Percentiles rank a stretch among this genome's conserved stretches.
Evolutionary conservation across 2,888 invertebrate species (phyloP).

Genomic region (Parthenolecanium corni): DNA sequence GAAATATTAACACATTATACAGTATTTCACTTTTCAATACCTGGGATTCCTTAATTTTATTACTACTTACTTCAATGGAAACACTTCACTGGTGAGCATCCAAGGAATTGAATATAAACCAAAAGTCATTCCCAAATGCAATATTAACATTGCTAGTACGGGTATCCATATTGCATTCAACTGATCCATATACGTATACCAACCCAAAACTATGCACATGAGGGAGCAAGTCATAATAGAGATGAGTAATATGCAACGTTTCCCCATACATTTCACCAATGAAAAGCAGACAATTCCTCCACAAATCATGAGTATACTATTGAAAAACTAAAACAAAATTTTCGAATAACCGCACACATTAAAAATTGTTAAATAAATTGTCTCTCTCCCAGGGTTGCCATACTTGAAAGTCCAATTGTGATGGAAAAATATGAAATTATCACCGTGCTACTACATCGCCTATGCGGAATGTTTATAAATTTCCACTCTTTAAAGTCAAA

Average conservation of each 20-base stretch:
- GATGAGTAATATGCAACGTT: conserved; percentile 41
- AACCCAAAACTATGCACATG: conserved; percentile 41
- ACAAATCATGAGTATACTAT: conserved; percentile 31
- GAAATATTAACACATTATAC: too few species aligned
- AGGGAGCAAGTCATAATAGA: conserved; percentile 40
- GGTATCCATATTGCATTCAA: conserved; percentile 40
- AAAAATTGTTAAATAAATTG: too few species aligned
- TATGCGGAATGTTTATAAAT: too few species aligned
- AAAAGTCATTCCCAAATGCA: conserved; percentile 40
- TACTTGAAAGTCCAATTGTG: too few species aligned
- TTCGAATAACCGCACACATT: too few species aligned
- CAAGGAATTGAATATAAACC: conserved; percentile 43
- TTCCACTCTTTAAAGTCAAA: too few species aligned
- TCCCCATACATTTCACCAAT: conserved; percentile 35
- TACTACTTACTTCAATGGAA: conserved; percentile 47
- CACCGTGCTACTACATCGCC: too few species aligned
- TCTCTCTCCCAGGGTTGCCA: too few species aligned
- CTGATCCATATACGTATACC: conserved; percentile 39
- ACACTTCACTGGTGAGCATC: conserved; percentile 48
- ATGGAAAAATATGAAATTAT: too few species aligned
- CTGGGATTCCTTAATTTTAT: too few species aligned
- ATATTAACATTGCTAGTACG: conserved; percentile 40
- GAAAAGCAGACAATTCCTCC: conserved; percentile 33
- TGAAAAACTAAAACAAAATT: conserved; percentile 33
- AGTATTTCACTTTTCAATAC: too few species aligned